Evolutionary conservation across 2,113 vertebrate species (phyloP).

Genomic region (Vulpes vulpes): DNA sequence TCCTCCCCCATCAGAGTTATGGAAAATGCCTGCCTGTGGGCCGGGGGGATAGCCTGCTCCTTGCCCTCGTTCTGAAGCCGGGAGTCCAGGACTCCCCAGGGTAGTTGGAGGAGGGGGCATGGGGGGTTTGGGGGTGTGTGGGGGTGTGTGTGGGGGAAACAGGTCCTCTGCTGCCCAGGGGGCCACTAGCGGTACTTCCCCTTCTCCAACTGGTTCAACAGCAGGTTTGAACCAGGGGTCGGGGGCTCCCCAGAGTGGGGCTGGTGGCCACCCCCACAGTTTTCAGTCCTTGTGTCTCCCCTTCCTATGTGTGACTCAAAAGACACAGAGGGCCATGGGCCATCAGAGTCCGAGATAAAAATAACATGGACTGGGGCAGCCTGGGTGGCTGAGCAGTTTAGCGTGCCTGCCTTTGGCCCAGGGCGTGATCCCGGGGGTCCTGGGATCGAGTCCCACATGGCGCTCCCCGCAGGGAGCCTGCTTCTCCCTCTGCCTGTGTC

Average conservation of each 20-base stretch:
- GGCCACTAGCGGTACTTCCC: conserved; percentile 25
- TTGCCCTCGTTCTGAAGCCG: fast-evolving
- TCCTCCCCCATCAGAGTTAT: fast-evolving
- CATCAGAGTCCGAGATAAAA: not conserved
- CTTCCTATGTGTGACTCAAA: not conserved
- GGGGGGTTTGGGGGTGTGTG: too few species aligned
- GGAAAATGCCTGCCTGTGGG: not conserved
- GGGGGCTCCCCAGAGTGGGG: not conserved
- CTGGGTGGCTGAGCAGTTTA: too few species aligned
- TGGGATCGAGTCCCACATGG: too few species aligned
- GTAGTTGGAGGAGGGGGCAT: too few species aligned
- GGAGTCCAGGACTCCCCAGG: fast-evolving
- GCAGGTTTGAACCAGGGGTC: not conserved
- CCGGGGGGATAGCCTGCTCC: fast-evolving
- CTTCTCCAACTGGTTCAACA: not conserved
- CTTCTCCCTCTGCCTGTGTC: too few species aligned
- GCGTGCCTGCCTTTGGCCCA: too few species aligned
- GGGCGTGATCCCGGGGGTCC: too few species aligned
- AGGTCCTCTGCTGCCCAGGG: conserved; percentile 11
- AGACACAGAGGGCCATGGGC: not conserved
- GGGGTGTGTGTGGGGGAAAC: too few species aligned
- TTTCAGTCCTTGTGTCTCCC: not conserved
- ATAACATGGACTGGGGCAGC: not conserved
- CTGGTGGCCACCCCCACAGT: fast-evolving
- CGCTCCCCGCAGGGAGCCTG: too few species aligned